Base-by-base conservation (phyloP, 2,888 invertebrate genomes). In the Catocala sponsa region DNA sequence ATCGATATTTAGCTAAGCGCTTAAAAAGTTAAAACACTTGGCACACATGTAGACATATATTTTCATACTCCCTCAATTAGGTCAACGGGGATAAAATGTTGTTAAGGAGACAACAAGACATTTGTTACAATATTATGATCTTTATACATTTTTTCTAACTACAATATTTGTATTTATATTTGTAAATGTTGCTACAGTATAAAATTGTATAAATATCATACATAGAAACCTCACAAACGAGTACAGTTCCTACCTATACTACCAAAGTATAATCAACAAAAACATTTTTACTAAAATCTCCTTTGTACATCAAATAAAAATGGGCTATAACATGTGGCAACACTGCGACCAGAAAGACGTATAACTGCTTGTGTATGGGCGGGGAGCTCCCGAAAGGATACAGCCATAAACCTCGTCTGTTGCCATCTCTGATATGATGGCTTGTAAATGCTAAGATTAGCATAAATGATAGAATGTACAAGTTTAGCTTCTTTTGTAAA, bases 391-490 rank as follows among this genome's bases (percentile, higher is more conserved):
- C 92, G 5, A 82, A 89, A 0, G 94, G 94, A 50, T 84, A 91
- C 0, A 92, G 0, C 92, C 93, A 94, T 0, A 94, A 33, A 0
- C 94, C 94, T 54, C 94, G 68, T 1, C 92, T 65, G 38, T 91
- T 91, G 0, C 76, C 91, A 48, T 94, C 94, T 44, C 94, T 54
- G 0, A 94, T 65, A 49, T 93, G 94, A 59, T 94, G 94, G 2
- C 88, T 91, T 0, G 83, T 76, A 35, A 79, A 92, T 0, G 92
- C 92, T 5, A 93, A 42, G 0, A 89, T 68, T 0, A 90, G 9
- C 90, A 91, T 94, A 58, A 84, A 90, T 0, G 83, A 77, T 0
- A 89, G n/a, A 0, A 86, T 57, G 41, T 84, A 90, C 6, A 89
- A 55, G 47, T 91, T 87, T 0, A 82, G 15, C 72, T 85, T 89